These are phyloP conservation scores for Hydropsyche tenuis DNA, from an alignment of 1,140 invertebrate genomes.

Conservation along the genomic window DNA sequence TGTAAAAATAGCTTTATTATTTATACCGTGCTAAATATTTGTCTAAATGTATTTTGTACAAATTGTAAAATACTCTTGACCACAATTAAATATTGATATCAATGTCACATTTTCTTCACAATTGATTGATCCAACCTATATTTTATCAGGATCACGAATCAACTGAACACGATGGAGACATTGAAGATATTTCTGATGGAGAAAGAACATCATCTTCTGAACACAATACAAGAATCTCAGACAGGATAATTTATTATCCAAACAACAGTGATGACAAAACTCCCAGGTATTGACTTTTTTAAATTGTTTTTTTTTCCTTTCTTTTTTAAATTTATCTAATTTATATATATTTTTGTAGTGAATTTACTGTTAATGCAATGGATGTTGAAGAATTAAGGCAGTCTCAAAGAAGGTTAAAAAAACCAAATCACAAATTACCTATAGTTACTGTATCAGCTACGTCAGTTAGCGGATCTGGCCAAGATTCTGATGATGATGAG, in stretches of 20 bases:
- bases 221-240: constrained; percentile 56
- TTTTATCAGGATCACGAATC: constrained; percentile 70
- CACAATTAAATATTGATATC: not conserved
- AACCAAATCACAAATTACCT: constrained; percentile 48
- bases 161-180: constrained; percentile 85
- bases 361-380: constrained; percentile 87
- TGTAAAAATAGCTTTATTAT: not conserved
- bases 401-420: constrained; percentile 75
- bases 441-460: constrained; percentile 49
- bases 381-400: constrained; percentile 82
- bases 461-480: constrained; percentile 68
- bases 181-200: constrained; percentile 85
- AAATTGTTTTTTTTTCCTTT: not conserved
- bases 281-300: constrained; percentile 54
- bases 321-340: constrained; percentile 25
- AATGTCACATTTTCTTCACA: not conserved
- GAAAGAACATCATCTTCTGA: constrained; percentile 79
- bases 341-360: constrained; percentile 60
- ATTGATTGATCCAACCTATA: not conserved
- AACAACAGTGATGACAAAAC: constrained; percentile 64
- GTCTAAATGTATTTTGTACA: not conserved
- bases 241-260: constrained; percentile 66
- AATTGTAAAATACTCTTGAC: not conserved
- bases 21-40: not conserved
- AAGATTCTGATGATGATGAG: constrained; percentile 82